Evolutionary conservation across 1,140 invertebrate genomes (phyloP), one percentile per base, ranked within the genome.

Genomic region (Ladona fulva): DNA sequence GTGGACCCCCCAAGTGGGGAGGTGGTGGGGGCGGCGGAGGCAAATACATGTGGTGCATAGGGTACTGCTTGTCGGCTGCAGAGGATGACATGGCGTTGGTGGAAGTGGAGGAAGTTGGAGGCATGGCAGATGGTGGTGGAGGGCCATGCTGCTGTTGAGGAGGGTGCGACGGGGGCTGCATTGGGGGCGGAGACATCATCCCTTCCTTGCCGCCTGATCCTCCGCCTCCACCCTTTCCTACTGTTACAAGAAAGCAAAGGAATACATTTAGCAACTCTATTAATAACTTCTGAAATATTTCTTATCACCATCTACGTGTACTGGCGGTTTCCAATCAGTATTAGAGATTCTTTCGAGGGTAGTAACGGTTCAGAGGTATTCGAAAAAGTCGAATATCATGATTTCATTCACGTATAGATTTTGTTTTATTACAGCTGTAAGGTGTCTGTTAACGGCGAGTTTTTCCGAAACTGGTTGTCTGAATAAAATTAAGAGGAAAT

Each of bases 31-130:
- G 52, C 5, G 52, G 52, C 24, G 85, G 79, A 74, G 83, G 82
- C 74, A 86, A 85, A 74, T 84, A 86, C 77, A 83, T 85, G 78
- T 84, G 86, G 78, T 84, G 86, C 83, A 86, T 86, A 74, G 83
- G 86, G 80, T 85, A 87, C 77, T 85, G 85, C 77, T 86, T 87
- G 77, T 86, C 87, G 37, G 84, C 84, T 24, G 82, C 84, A 7
- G 83, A 84, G 76, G 82, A 84, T 25, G 84, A 84, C 22, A 83
- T 83, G 1, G 83, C 83, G 14, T 82, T 25, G 12, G 29, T 75
- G 12, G 1, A 8, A 3, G 74, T 19, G 37, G 78, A 52, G 76
- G 74, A 8, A 74, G 77, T 24, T 44, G 29, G 42, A 79, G 76
- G 73, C 78, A 77, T 25, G 79, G 77, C 24, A 75, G 77, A n/a